Base-by-base conservation (phyloP, 2,888 invertebrate genomes). In the Heliconius sara region DNA sequence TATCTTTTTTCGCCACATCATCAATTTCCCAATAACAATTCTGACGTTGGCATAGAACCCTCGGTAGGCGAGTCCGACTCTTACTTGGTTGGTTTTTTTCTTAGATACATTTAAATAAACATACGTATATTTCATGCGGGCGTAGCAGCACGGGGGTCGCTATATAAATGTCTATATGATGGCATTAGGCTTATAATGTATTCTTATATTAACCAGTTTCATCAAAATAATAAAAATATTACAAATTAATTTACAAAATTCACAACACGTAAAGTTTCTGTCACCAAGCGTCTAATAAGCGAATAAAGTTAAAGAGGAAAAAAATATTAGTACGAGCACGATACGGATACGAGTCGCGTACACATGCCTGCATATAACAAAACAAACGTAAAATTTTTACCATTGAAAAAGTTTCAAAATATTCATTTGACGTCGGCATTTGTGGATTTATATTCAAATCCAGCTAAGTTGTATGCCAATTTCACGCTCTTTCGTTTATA, bases 281-380 rank as follows among this genome's bases (percentile, higher is more conserved):
- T 43, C 43, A 19, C 39, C 43, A 47, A 70, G 43, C 43, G 9
- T 70, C 70, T 70, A 43, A 70, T 70, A 39, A 16, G 43, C 70
- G 70, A 43, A 25, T 70, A 6, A 43, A 70, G 70, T 43, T 70
- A 70, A 70, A 70, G 43, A 19, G 43, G 43, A 16, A 70, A 68
- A 4, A 70, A 70, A 70, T 47, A 70, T 19, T 13, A 25, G 9
- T 27, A 43, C 70, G 16, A 25, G 25, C 43, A 25, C 70, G 39
- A 25, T 43, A 43, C 25, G 70, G 68, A 22, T 68, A 25, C 9
- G 43, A 68, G 39, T 70, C 52, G 52, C 52, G 19, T 52, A 25
- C 70, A 43, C 7, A 19, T 9, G 34, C 22, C 34, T 34, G 9
- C 67, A 34, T 67, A 67, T 52, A 68, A 68, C 22, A 70, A 70